Evolutionary conservation across 2,113 vertebrate genomes (phyloP).

Genomic region (Paramisgurnus dabryanus): DNA sequence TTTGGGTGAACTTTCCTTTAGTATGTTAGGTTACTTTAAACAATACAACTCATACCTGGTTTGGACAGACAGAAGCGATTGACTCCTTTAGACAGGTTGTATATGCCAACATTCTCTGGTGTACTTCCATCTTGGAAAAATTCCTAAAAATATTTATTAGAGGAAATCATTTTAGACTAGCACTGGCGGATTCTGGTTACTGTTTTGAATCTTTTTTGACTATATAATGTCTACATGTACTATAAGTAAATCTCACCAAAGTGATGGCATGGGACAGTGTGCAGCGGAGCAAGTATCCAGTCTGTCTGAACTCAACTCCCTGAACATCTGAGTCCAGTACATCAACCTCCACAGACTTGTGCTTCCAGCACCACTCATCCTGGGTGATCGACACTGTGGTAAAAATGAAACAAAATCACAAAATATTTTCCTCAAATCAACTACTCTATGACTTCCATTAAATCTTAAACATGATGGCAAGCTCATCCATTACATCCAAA

Average conservation of each 20-base stretch:
- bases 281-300: constrained; percentile 95
- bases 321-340: constrained; percentile 84
- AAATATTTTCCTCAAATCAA: background rate
- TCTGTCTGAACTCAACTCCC: constrained; percentile 91
- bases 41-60: constrained; percentile 77
- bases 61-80: constrained; percentile 98
- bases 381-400: constrained; percentile 85
- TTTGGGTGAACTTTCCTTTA: background rate
- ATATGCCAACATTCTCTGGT: constrained; percentile 95
- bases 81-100: constrained; percentile 95
- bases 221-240: background rate
- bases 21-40: background rate
- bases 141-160: constrained; percentile 73
- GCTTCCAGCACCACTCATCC: constrained; percentile 99
- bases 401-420: background rate
- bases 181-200: background rate
- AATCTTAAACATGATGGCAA: no score
- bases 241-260: constrained; percentile 75
- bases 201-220: background rate
- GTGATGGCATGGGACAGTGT: constrained; percentile 97
- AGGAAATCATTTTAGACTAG: background rate
- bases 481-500: no score
- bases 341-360: constrained; percentile 92
- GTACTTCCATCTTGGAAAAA: constrained; percentile 97
- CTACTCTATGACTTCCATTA: no score